Evolutionary conservation across 2,797 vertebrate genomes (phyloP).

Genomic region (Eulemur rubriventer): DNA sequence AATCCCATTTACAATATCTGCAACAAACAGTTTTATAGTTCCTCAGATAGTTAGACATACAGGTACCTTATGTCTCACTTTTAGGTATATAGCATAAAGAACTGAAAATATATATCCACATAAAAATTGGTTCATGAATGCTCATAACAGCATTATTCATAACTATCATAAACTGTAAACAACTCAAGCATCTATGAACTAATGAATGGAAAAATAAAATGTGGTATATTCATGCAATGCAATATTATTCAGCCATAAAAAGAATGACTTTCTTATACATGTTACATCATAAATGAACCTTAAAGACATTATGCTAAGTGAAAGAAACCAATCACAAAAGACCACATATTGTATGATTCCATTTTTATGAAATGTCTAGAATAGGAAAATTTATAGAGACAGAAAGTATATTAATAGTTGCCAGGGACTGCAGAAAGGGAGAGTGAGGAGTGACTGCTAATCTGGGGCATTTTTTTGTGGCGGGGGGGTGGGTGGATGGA

Average conservation of each 20-base stretch:
- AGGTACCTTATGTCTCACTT: not conserved
- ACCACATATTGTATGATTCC: not conserved
- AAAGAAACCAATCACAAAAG: not conserved
- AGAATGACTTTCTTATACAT: not conserved
- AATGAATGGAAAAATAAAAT: not conserved
- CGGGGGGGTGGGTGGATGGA: not conserved
- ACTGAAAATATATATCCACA: not conserved
- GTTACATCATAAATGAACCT: not conserved
- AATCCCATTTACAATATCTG: not conserved
- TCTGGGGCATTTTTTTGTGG: not conserved
- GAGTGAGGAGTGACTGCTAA: not conserved
- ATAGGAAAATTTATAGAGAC: not conserved
- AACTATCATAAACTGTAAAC: not conserved
- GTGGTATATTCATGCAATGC: not conserved
- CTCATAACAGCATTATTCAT: not conserved
- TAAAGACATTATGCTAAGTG: not conserved
- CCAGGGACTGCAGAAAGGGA: not conserved
- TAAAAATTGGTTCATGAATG: not conserved
- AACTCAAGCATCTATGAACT: not conserved
- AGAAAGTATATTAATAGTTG: not conserved
- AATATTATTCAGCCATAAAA: not conserved
- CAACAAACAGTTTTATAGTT: not conserved
- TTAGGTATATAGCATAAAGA: not conserved
- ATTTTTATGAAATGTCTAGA: not conserved
- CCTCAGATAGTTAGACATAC: not conserved